Base-by-base conservation (phyloP, 2,113 vertebrate genomes). In the Dissostichus mawsoni region DNA sequence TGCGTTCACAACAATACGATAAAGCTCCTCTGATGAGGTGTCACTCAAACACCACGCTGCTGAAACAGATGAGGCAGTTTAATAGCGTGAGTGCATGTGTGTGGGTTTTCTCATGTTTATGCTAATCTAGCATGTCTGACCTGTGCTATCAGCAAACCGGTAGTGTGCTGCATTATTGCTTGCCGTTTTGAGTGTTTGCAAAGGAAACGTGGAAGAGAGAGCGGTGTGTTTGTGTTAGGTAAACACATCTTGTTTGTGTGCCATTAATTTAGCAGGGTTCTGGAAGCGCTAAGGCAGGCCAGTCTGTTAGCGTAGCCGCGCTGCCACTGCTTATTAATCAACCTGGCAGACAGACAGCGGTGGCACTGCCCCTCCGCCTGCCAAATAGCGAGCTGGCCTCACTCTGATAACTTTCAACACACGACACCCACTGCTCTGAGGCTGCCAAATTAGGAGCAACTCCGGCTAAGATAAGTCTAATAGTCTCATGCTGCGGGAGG, bases 351-450 rank as follows among this genome's bases (percentile, higher is more conserved):
- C 73, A 84, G 84, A 81, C 90, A 87, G 59, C 25, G 73, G 86
- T 86, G 82, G 71, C 80, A 55, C 78, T 84, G 89, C 89, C 88
- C 82, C 77, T 85, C 82, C 59, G 88, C 85, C 84, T 91, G 92
- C 90, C 92, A 93, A 91, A 91, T 88, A 88, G 85, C 63, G 92
- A 93, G 82, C 90, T 87, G 89, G 92, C 86, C 84, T 83, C 78
- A 79, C 78, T 87, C 81, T 87, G 89, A 92, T 91, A 92, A 92
- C 88, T 90, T 87, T 88, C 80, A 90, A 57, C 86, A 83, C 87
- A 47, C 65, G 53, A 67, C 85, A 80, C 86, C 87, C 84, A 73
- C 74, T 36, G 82, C 86, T 90, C 73, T 48, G 67, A 78, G 70
- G 81, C 72, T 83, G 90, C 89, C 89, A 92, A 88, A 92, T 92